These are phyloP conservation scores for Pogonophryne albipinna DNA, from an alignment of 2,797 vertebrate genomes.

Conservation along the genomic window DNA sequence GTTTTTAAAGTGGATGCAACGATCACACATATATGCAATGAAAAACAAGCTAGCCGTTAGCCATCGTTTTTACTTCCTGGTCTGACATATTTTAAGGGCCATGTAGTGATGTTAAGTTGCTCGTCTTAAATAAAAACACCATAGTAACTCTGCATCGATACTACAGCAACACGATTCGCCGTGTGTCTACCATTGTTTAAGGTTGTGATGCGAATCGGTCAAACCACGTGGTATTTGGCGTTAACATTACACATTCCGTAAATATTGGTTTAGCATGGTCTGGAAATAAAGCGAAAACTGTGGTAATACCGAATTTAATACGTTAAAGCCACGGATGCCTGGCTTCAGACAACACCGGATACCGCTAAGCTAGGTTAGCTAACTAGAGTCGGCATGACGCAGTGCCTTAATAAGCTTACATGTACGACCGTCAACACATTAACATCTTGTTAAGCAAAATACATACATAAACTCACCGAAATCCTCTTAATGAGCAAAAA, in stretches of 20 bases:
- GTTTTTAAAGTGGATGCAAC: neutral
- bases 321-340: conserved; percentile 3
- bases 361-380: conserved; percentile 24
- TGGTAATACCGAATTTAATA: neutral
- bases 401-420: neutral
- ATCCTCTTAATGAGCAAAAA: conserved; percentile 72
- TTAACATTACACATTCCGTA: too few relatives aligned
- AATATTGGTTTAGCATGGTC: rapidly evolving
- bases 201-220: neutral
- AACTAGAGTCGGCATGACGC: neutral
- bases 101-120: neutral
- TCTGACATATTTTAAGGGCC: neutral
- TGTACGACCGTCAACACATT: too few relatives aligned
- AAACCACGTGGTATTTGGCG: neutral
- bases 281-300: neutral
- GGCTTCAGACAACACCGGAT: conserved; percentile 25
- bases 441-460: neutral
- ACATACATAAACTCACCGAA: conserved; percentile 63
- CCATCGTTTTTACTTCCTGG: too few relatives aligned
- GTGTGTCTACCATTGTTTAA: neutral
- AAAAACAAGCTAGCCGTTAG: conserved; percentile 12
- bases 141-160: neutral
- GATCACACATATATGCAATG: neutral
- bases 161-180: neutral
- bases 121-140: neutral